Evolutionary conservation across 92 coral and sea anemone species (phyloP), one percentile per base, ranked within the genome.

Genomic region (Bergia puertoricense): DNA sequence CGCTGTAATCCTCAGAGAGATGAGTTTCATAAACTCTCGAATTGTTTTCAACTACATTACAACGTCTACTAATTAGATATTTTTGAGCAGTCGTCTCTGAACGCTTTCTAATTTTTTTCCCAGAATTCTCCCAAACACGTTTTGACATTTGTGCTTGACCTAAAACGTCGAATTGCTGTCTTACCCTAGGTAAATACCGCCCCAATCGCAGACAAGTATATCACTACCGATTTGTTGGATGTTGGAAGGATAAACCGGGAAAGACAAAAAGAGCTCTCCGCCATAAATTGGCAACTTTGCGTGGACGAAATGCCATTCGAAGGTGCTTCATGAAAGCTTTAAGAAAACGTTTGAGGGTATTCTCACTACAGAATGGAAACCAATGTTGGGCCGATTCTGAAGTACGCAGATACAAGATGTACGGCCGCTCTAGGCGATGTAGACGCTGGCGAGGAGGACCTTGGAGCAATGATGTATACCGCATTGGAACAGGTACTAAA

Each of bases 381-480:
- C 41, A 91, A 40, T 91, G 93, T 71, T 91, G 67, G 43, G 91
- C 85, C 15, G 90, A 88, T 48, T 85, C 88, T 23, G 65, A 90
- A 13, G 50, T 45, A 59, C 18, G 51, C 41, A 81, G 75, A 87
- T 85, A 85, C 68, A 45, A 77, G 54, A 73, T 8, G 8, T 91
- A 91, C 71, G 91, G 93, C 56, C 88, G 74, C 71, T 88, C 93
- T 51, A 82, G 59, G 50, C 45, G 85, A 22, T 91, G 93, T 42
- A 91, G 78, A 56, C 74, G 81, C 44, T 90, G 93, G 84, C 82
- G 74, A 11, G 93, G 93, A 44, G 93, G 93, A 7, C 45, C 80
- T 8, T 91, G 93, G 93, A 90, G 90, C 22, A 91, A 91, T 50
- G 73, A 75, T 45, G 93, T 91, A n/a, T 91, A 91, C 45, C 78